Base-by-base conservation (phyloP, 2,888 invertebrate genomes). In the Doris montereyensis region DNA sequence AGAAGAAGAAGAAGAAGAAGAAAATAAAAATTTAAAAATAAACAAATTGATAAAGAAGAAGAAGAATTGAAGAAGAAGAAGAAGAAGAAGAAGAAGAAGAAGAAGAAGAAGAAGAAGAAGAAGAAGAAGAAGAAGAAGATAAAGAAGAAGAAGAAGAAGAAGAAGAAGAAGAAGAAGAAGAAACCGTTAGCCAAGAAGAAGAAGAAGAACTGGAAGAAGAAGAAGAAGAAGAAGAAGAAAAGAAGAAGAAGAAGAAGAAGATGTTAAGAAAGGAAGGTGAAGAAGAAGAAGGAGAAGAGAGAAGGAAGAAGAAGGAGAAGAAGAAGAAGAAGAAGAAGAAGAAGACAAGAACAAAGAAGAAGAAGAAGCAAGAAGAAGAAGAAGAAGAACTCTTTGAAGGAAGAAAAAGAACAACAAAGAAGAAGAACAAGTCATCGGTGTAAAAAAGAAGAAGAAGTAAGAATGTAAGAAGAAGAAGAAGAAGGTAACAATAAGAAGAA, bases 91-190 rank as follows among this genome's bases (percentile, higher is more conserved):
- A n/a, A n/a, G n/a, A n/a, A n/a, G n/a, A n/a, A n/a, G n/a, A n/a
- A n/a, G 80, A 78, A 26, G 76, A 78, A 30, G 80, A 71, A 17
- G 30, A 74, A 10, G 70, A 78, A 24, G 80, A 80, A n/a, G n/a
- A n/a, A n/a, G n/a, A n/a, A n/a, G n/a, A n/a, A n/a, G n/a, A n/a
- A n/a, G n/a, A n/a, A n/a, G n/a, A n/a, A n/a, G n/a, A n/a, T n/a
- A 82, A 80, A 70, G 80, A 82, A 41, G n/a, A n/a, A n/a, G n/a
- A n/a, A n/a, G 79, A 79, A 32, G 75, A 62, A 17, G 17, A 62
- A 35, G 35, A 70, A 4, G 67, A 72, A 28, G 30, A 28, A 26
- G 32, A 71, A 28, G n/a, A 70, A 21, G 35, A 35, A 26, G 71
- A 62, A 21, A 60, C 78, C 8, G n/a, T 73, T 17, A 41, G 35